Evolutionary conservation across 2,888 invertebrate genomes (phyloP), one percentile per base, ranked within the genome.

Genomic region (Achlya flavicornis): DNA sequence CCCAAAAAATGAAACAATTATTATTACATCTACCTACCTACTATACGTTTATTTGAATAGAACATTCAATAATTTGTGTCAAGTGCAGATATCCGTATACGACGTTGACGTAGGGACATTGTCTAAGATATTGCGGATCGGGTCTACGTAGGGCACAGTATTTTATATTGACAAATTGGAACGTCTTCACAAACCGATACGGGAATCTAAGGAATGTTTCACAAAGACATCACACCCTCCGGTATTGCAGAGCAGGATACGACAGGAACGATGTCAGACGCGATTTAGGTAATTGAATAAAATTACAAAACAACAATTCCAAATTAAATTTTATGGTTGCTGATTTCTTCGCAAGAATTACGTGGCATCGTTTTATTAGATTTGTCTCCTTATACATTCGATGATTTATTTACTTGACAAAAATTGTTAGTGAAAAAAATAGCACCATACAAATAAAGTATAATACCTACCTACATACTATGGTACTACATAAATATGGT

Each of bases 111-210:
- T 59, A 69, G 67, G 61, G 66, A 66, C 68, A 19, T 53, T 53
- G 53, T 53, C 74, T 63, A 68, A 69, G 66, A 72, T 63, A 67
- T 73, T 70, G 66, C 64, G 67, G 63, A 69, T 63, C 64, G 68
- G 58, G 57, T 63, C 63, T 61, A 19, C n/a, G 64, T 32, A 60
- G 61, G 46, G 57, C 62, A 59, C 61, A 67, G 62, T 69, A 62
- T 71, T 77, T 76, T 74, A 72, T 71, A 62, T 71, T 71, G 78
- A 77, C 69, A 79, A 72, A 81, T 79, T 75, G 75, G 64, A 76
- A 72, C 66, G 60, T 69, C 63, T 72, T 67, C 64, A 66, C 61
- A 70, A 65, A 68, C 64, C 63, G 62, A 71, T 70, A 32, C 53
- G 58, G 38, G 57, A 58, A 63, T 63, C 58, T 60, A 61, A 64